Evolutionary conservation across 1,140 invertebrate species (phyloP).

Genomic region (Nixonia krombeini): DNA sequence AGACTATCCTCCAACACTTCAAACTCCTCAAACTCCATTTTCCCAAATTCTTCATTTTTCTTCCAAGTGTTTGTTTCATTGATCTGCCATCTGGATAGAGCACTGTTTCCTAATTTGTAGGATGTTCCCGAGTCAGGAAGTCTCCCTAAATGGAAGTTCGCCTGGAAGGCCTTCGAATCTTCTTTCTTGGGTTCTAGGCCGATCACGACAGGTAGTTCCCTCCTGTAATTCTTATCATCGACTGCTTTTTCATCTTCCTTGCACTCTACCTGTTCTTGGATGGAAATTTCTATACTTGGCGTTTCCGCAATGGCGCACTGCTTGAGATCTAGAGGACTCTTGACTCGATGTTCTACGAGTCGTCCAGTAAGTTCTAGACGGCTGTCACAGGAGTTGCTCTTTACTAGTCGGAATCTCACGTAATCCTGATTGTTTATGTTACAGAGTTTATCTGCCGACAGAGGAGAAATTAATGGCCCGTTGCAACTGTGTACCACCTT

Average conservation of each 20-base stretch:
- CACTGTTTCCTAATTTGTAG: slow-evolving; percentile 31
- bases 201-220: slow-evolving; percentile 65
- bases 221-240: slow-evolving; percentile 43
- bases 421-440: slow-evolving; percentile 73
- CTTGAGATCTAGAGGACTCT: slow-evolving; percentile 42
- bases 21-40: slow-evolving; percentile 88
- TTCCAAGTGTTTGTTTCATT: slow-evolving; percentile 63
- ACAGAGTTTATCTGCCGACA: slow-evolving; percentile 75
- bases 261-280: slow-evolving; percentile 28
- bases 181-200: slow-evolving; percentile 67
- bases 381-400: slow-evolving; percentile 88
- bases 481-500: slow-evolving; percentile 81
- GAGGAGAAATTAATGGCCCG: slow-evolving; percentile 76
- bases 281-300: slow-evolving; percentile 63
- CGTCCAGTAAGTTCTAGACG: slow-evolving; percentile 82
- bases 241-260: slow-evolving; percentile 47
- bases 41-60: slow-evolving; percentile 76
- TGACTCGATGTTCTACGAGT: slow-evolving; percentile 55
- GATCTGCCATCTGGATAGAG: slow-evolving; percentile 64
- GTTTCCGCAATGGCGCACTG: slow-evolving; percentile 62
- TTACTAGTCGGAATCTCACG: slow-evolving; percentile 83
- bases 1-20: slow-evolving; percentile 80
- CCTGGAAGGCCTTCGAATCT: slow-evolving; percentile 56
- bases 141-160: slow-evolving; percentile 61
- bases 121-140: no score